Base-by-base conservation (phyloP, 2,888 invertebrate species). In the Saturnia japonica region DNA sequence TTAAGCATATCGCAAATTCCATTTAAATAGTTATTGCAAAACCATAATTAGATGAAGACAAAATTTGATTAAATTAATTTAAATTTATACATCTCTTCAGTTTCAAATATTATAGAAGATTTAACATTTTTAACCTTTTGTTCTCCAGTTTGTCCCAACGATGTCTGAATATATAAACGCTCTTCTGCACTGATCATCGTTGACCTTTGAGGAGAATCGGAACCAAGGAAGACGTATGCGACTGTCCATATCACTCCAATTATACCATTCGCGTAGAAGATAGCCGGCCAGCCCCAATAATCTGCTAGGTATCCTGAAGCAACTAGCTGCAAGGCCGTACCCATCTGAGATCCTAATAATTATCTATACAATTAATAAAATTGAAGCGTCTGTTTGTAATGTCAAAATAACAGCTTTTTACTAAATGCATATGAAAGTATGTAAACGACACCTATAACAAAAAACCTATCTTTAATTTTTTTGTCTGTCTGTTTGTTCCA, bases 261-360 rank as follows among this genome's bases (percentile, higher is more conserved):
- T 9, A 91, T 91, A 0, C 97, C 97, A 78, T 96, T 96, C 1
- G 95, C 86, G 82, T 97, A 97, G 87, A 97, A 97, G 72, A 96
- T 96, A 11, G 96, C 95, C 0, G 96, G 96, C 97, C 97, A 97
- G 0, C 97, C 97, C 80, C 95, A 91, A 0, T 88, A 77, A 0
- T 96, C 95, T 0, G 95, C 95, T 0, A 97, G 94, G 64, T 95
- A 90, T 0, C 98, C 98, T n/a, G 97, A 96, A 34, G 96, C 88
- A 19, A 96, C 95, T 81, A 97, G 87, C 78, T 97, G 96, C 0
- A 97, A 83, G 0, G 97, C 96, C 14, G 97, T 97, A 11, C 98
- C 98, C 16, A 97, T 94, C 83, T 97, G 97, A 14, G 96, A 95
- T 68, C 97, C 97, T 91, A 40, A 8, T n/a, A 64, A 64, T 64